Percentiles rank a stretch among this genome's conserved stretches.
phyloP scores from a whole-genome alignment of 2,888 invertebrate species.

The Papilio elwesi region DNA sequence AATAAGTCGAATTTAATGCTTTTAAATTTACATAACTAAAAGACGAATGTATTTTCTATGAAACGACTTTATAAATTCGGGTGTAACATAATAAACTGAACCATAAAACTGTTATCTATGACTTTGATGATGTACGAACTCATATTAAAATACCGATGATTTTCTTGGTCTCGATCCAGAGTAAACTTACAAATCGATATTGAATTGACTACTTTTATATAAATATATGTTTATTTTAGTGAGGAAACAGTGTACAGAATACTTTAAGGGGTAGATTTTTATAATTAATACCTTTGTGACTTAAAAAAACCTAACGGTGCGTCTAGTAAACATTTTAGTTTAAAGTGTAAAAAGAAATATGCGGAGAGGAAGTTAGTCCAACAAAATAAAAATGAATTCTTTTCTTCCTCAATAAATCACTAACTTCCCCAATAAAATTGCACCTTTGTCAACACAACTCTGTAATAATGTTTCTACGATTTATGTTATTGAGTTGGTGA shows the following conservation, averaged over 20 bases:
- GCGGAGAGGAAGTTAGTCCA: constrained; percentile 25
- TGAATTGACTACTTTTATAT: not conserved
- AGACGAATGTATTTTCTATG: constrained; percentile 20
- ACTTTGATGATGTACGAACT: constrained; percentile 15
- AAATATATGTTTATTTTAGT: constrained; percentile 16
- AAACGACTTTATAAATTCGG: constrained; percentile 7
- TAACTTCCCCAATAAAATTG: constrained; percentile 31
- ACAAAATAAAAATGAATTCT: constrained; percentile 5
- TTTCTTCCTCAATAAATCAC: constrained; percentile 20
- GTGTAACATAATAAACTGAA: constrained; percentile 29
- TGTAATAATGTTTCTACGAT: constrained; percentile 8
- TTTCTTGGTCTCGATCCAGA: constrained; percentile 30
- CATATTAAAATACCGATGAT: constrained; percentile 18
- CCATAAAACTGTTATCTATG: constrained; percentile 23
- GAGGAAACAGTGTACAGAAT: constrained; percentile 22
- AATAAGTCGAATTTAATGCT: constrained; percentile 20
- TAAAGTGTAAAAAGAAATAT: too few relatives aligned
- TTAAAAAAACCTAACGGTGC: too few relatives aligned
- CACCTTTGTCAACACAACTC: constrained; percentile 14
- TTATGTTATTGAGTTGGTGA: constrained; percentile 8
- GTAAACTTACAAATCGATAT: constrained; percentile 20
- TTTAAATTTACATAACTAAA: constrained; percentile 21
- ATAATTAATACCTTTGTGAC: too few relatives aligned
- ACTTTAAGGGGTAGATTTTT: constrained; percentile 24
- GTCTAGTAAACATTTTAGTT: too few relatives aligned